A percentile compares a stretch with the other conserved stretches of the same genome.
phyloP scores from a whole-genome alignment of 2,797 vertebrate species.

The Mormyrus hasselquistii region DNA sequence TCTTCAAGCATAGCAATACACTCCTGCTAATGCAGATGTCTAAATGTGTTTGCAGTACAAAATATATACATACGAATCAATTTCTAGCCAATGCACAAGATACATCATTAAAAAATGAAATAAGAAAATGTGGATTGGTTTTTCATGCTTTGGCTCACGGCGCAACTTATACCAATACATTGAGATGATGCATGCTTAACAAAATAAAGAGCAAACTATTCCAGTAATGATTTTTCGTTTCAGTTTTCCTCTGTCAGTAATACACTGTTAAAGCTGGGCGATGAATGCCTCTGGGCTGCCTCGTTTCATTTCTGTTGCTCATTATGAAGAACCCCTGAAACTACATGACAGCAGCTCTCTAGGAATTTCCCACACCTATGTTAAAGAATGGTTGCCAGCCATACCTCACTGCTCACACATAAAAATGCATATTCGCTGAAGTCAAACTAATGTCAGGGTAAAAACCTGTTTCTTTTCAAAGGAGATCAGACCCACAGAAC shows the following conservation, averaged over 20 bases:
- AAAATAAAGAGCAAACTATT: background rate
- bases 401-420: background rate
- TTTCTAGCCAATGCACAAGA: background rate
- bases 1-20: background rate
- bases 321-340: background rate
- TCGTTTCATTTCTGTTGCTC: background rate
- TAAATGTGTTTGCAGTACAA: background rate
- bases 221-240: background rate
- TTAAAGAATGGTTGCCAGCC: background rate
- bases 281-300: background rate
- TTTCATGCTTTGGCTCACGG: background rate
- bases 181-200: background rate
- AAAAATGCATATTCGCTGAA: background rate
- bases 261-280: background rate
- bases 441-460: background rate
- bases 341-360: background rate
- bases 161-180: background rate
- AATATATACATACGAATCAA: background rate
- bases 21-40: background rate
- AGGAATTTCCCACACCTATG: background rate
- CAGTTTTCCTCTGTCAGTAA: background rate
- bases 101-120: background rate
- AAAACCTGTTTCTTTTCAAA: background rate
- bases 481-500: background rate
- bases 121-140: background rate